Evolutionary conservation across 2,888 invertebrate species (phyloP).

Genomic region (Petrolisthes cinctipes): DNA sequence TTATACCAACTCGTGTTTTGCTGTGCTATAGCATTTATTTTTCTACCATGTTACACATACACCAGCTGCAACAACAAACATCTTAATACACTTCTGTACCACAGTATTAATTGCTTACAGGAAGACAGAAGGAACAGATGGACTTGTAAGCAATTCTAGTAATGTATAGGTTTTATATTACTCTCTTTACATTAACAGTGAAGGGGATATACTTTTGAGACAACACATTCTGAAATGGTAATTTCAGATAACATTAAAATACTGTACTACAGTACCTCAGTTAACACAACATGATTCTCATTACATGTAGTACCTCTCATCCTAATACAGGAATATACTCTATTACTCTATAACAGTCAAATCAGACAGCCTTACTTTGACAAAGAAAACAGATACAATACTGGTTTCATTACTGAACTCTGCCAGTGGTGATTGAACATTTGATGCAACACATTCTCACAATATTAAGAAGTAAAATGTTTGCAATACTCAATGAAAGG

Average conservation of each 20-base stretch:
- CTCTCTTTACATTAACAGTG: background rate
- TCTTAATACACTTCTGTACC: background rate
- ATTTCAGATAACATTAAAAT: background rate
- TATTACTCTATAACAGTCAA: no score
- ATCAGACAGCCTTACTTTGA: no score
- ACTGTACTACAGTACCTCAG: background rate
- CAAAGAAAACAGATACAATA: background rate
- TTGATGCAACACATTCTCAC: background rate
- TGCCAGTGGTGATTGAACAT: background rate
- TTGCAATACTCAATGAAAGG: background rate
- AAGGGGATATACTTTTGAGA: background rate
- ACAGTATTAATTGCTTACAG: constrained; percentile 21
- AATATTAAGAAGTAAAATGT: background rate
- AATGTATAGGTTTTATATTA: background rate
- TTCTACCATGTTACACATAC: background rate
- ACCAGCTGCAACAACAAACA: background rate
- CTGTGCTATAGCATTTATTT: background rate
- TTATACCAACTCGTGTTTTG: no score
- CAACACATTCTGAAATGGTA: background rate
- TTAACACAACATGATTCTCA: background rate
- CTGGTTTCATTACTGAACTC: background rate
- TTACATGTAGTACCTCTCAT: no score
- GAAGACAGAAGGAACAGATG: constrained; percentile 28
- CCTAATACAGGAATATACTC: no score
- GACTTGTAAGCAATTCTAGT: constrained; percentile 11